phyloP scores from a whole-genome alignment of 2,888 invertebrate genomes.

The Caenorhabditis zanzibari region DNA sequence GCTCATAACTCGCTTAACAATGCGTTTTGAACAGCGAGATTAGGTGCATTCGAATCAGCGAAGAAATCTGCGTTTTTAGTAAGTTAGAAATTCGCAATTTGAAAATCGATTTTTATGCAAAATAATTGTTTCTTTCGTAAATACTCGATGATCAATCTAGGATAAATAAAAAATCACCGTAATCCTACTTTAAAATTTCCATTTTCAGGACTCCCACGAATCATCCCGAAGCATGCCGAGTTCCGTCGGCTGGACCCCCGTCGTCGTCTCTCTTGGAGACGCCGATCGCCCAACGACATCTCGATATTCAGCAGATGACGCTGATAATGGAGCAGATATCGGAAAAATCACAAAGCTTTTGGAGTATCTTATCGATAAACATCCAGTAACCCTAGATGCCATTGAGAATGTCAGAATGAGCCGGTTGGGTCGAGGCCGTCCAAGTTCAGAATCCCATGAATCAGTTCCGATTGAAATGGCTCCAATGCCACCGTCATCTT shows the following conservation, averaged over 20 bases:
- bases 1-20: too few relatives aligned
- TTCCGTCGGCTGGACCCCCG: conserved; percentile 67
- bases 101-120: too few relatives aligned
- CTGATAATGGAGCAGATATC: conserved; percentile 71
- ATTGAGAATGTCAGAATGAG: conserved; percentile 81
- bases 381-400: conserved; percentile 83
- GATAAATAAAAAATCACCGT: too few relatives aligned
- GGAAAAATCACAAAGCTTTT: conserved; percentile 81
- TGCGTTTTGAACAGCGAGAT: too few relatives aligned
- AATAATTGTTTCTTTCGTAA: too few relatives aligned
- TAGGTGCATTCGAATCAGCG: too few relatives aligned
- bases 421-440: conserved; percentile 56
- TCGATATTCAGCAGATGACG: conserved; percentile 63
- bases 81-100: background rate
- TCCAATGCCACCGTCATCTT: conserved; percentile 8
- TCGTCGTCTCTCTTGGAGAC: conserved; percentile 69
- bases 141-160: too few relatives aligned
- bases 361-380: conserved; percentile 83
- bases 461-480: conserved; percentile 34
- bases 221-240: conserved; percentile 66
- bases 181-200: background rate
- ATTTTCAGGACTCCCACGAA: conserved; percentile 52
- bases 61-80: too few relatives aligned
- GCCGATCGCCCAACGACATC: conserved; percentile 61
- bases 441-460: conserved; percentile 50